Base-by-base conservation (phyloP, 2,113 vertebrate genomes). In the Anas platyrhynchos region DNA sequence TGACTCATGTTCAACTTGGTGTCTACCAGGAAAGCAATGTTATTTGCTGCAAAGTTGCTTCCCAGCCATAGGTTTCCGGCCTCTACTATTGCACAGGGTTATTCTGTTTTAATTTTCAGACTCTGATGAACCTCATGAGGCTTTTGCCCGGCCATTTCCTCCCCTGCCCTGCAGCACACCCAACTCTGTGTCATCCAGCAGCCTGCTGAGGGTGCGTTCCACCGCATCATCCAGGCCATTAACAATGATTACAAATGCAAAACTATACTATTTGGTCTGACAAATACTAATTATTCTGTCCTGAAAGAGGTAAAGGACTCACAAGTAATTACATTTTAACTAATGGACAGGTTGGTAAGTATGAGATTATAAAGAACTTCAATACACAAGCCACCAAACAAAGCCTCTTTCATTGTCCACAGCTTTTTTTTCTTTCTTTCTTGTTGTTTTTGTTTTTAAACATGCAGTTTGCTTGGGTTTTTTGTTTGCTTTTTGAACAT, bases 311-410 rank as follows among this genome's bases (percentile, higher is more conserved):
- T 80, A 69, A 86, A 94, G 52, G 20, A 86, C 79, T 88, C 75
- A 31, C 56, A 83, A 11, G 44, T 15, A 76, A 56, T 73, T 95
- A 90, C 66, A 92, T 89, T 91, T 83, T 92, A 93, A 71, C 48
- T 91, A 95, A 97, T 81, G 83, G 95, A 75, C 62, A 92, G 54
- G 88, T 58, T 95, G 74, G 71, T 76, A 92, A 92, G 68, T 23
- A 27, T 13, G 38, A 92, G 4, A 1, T 55, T 82, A 86, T 43
- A 65, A 88, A 88, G 76, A 89, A 61, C 88, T 84, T 86, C 74
- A 82, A 75, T 54, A 89, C 25, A 38, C 34, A 93, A 78, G 61
- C 31, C 62, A 88, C 58, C 32, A 89, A 86, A 78, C 67, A 92
- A 91, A 90, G 74, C 32, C 27, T 86, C 88, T 81, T 72, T 78